These are phyloP conservation scores for Hoplostethus mediterraneus DNA, from an alignment of 2,797 vertebrate genomes.

Conservation along the genomic window DNA sequence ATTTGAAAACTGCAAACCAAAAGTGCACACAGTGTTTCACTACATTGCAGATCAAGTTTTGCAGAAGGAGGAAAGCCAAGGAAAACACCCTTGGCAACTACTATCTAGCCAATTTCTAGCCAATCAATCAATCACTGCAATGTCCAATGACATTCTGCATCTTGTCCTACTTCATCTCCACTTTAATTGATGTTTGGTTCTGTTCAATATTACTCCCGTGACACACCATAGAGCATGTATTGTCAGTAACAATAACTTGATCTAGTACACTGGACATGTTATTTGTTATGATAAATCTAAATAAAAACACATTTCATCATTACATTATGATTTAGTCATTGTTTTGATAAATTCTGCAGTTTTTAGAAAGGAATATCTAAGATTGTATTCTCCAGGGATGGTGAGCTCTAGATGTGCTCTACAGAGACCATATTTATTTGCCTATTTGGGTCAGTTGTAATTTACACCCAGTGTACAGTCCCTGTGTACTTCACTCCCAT, in stretches of 20 bases:
- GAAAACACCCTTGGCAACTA: background rate
- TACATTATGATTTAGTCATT: no score
- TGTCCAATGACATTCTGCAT: no score
- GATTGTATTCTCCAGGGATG: no score
- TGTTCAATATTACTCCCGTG: background rate
- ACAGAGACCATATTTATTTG: no score
- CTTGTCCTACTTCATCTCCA: background rate
- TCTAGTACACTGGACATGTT: background rate
- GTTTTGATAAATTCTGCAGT: no score
- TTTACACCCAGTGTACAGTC: no score
- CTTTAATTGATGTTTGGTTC: background rate
- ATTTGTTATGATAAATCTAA: background rate
- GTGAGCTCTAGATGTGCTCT: no score
- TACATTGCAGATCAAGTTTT: background rate
- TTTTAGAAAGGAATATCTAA: no score
- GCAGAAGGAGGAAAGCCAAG: background rate
- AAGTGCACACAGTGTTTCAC: background rate
- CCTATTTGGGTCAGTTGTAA: no score
- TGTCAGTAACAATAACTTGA: background rate
- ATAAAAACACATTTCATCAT: background rate
- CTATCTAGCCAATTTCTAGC: background rate
- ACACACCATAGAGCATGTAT: background rate
- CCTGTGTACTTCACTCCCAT: no score
- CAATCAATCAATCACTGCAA: background rate
- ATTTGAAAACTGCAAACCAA: constrained; percentile 2